Base-by-base conservation (phyloP, 1,140 invertebrate species). In the Samia ricini region DNA sequence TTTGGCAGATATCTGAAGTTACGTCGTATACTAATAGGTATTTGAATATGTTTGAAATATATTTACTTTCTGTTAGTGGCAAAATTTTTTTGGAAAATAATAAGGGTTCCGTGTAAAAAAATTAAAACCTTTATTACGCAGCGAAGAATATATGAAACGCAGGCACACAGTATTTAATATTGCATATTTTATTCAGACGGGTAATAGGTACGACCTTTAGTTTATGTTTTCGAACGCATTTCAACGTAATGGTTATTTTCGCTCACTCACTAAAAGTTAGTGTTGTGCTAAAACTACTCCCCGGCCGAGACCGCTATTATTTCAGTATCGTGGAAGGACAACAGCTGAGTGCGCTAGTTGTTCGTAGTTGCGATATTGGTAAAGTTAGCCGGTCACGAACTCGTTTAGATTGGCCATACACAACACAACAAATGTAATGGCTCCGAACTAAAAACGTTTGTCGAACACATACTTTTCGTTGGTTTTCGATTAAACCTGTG, bases 311-410 rank as follows among this genome's bases (percentile, higher is more conserved):
- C 22, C 52, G 10, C 52, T 23, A 55, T 55, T 55, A 22, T 55
- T 51, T 51, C 50, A 15, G 33, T 42, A 55, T 55, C 52, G 52
- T 55, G 52, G 24, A 55, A 55, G 68, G 75, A 75, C 72, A 75
- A 74, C 70, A 76, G 75, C 72, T 78, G 71, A 71, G 72, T 74
- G 77, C 72, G 71, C 74, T 69, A 75, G 72, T 76, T 76, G 67
- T 65, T 64, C 61, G 69, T 69, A 78, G 74, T 77, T 76, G 59
- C 70, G 71, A 76, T 81, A 81, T 81, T 81, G 69, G 67, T 65
- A 76, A 81, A 81, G 75, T 81, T 81, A 58, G 59, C 42, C 68
- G 64, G 63, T 67, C 63, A 72, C 68, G 64, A 72, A 60, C 63
- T 58, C 49, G 62, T 24, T 22, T 19, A 15, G 60, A 60, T 66